These are phyloP conservation scores for Thecocarcelia acutangulata DNA, from an alignment of 2,888 invertebrate species.

Conservation along the genomic window DNA sequence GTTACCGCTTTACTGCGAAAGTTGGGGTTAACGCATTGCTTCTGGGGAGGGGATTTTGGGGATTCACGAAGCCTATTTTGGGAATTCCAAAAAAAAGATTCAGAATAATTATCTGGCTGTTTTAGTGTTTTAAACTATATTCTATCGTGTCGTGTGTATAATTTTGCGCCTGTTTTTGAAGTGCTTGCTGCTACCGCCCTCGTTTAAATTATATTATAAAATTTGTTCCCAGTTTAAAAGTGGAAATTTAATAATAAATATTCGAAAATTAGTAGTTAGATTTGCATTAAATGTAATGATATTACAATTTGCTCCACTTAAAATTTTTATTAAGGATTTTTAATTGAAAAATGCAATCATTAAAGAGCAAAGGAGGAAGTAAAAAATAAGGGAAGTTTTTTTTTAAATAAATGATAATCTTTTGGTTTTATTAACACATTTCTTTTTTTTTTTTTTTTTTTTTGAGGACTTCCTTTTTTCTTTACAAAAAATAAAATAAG, in stretches of 20 bases:
- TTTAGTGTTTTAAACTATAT: too few relatives aligned
- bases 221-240: not conserved
- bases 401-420: constrained; percentile 25
- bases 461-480: constrained; percentile 32
- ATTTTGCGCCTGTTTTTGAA: too few relatives aligned
- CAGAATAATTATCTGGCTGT: too few relatives aligned
- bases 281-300: constrained; percentile 62
- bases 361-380: not conserved
- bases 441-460: not conserved
- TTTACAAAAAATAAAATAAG: constrained; percentile 11
- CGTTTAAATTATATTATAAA: not conserved
- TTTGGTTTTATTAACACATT: constrained; percentile 44
- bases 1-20: too few relatives aligned
- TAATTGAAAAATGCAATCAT: constrained; percentile 61
- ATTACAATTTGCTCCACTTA: constrained; percentile 32
- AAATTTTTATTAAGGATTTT: constrained; percentile 31
- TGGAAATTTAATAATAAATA: constrained; percentile 48
- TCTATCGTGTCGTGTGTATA: too few relatives aligned
- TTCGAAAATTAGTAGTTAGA: constrained; percentile 63
- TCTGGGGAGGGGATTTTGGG: too few relatives aligned
- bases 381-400: constrained; percentile 40
- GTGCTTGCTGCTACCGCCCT: not conserved
- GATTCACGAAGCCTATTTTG: too few relatives aligned
- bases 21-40: too few relatives aligned
- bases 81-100: too few relatives aligned